Evolutionary conservation across 2,113 vertebrate species (phyloP).

Genomic region (Calonectris borealis): DNA sequence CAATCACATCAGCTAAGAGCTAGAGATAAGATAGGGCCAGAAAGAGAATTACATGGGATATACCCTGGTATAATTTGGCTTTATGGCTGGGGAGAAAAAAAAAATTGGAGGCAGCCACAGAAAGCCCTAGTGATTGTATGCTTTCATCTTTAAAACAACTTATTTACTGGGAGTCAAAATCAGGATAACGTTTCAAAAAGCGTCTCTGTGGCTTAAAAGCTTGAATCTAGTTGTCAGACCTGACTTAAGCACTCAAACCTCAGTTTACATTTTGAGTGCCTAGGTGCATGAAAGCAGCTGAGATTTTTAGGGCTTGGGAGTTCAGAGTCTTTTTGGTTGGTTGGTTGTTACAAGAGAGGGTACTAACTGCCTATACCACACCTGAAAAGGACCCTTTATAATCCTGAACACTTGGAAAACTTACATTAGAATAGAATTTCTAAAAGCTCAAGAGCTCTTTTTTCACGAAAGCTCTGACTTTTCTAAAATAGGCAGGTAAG

Average conservation of each 20-base stretch:
- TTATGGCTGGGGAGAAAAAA: neutral
- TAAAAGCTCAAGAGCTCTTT: neutral
- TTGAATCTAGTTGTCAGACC: neutral
- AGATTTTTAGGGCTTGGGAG: neutral
- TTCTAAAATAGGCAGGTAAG: neutral
- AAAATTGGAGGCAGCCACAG: neutral
- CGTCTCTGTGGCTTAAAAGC: neutral
- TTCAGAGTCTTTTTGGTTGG: neutral
- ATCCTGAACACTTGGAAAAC: neutral
- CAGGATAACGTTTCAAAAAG: neutral
- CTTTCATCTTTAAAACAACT: slow-evolving; percentile 8
- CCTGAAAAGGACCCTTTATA: neutral
- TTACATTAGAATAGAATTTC: neutral
- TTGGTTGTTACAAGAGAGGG: neutral
- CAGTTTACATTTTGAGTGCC: neutral
- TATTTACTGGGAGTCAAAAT: neutral
- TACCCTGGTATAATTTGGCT: slow-evolving; percentile 6
- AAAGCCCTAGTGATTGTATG: neutral
- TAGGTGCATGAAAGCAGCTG: accelerated
- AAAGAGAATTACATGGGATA: slow-evolving; percentile 48
- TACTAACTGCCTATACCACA: neutral
- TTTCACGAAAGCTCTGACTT: neutral
- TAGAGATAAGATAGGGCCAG: slow-evolving; percentile 30
- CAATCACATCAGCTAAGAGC: slow-evolving; percentile 47
- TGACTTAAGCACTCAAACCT: neutral